Base-by-base conservation (phyloP, 2,888 invertebrate species). In the Drosophila kambysellisi region DNA sequence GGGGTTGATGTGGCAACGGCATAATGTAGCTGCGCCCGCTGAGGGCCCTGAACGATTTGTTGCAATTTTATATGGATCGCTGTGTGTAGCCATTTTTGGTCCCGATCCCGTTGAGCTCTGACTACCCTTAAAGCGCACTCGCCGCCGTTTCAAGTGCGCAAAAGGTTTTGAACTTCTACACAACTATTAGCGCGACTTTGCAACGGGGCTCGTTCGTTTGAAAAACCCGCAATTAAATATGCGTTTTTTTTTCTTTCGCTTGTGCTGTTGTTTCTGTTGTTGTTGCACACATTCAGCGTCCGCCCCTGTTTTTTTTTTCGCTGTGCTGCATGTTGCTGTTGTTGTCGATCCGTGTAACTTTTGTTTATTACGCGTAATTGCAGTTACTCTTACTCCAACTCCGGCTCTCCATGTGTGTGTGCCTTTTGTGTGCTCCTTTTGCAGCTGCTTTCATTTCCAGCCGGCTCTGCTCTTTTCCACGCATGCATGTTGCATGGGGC, bases 191-290 rank as follows among this genome's bases (percentile, higher is more conserved):
- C 57, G 48, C 32, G 56, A 57, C 59, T 72, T 46, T 73, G 62
- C 64, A 63, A 56, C 80, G 64, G 79, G 70, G 77, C 81, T 86
- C 70, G 77, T 70, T 88, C 89, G 90, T 73, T 79, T 83, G 81
- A 90, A 88, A 91, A 91, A 91, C 91, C 91, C 74, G 83, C 91
- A 91, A 91, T 91, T 91, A 91, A 82, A 57, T 80, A 88, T 77
- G 81, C 89, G 81, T 81, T 86, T 77, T 82, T 62, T 46, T 66
- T 65, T 59, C 12, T 32, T 15, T 11, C 8, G 4, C 15, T 15
- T 8, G 25, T 8, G 25, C 65, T 70, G 60, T 50, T 66, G 48
- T 41, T 72, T 63, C 48, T 51, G 41, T 32, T 62, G 69, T 70
- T 33, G 52, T 50, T 11, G 51, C 37, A 53, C 12, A 11, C 37